Evolutionary conservation across 2,888 invertebrate genomes (phyloP).

Genomic region (Amblyjoppa fuscipennis): DNA sequence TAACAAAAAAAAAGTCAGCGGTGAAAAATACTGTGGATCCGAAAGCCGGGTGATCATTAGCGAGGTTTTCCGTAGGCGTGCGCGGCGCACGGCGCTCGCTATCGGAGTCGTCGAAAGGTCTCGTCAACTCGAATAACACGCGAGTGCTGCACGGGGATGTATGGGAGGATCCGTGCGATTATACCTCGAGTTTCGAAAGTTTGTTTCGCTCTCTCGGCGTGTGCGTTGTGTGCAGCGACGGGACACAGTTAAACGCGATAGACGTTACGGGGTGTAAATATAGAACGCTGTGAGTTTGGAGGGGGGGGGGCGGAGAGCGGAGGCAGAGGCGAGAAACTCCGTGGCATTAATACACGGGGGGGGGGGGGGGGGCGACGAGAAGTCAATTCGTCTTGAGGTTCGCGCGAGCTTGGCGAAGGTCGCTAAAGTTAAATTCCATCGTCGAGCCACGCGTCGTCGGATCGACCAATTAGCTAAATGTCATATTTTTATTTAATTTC

Average conservation of each 20-base stretch:
- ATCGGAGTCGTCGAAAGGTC: slow-evolving; percentile 25
- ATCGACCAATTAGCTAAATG: background rate
- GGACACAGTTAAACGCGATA: slow-evolving; percentile 1
- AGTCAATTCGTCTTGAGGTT: slow-evolving; percentile 60
- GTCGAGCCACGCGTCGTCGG: background rate
- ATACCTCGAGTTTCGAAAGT: slow-evolving; percentile 27
- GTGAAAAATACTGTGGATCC: slow-evolving; percentile 15
- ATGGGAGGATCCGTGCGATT: background rate
- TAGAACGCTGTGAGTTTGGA: slow-evolving; percentile 41
- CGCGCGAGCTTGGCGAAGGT: slow-evolving; percentile 49
- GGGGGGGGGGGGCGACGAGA: slow-evolving; percentile 51
- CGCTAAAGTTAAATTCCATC: slow-evolving; percentile 45
- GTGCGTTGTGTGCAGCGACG: slow-evolving; percentile 4
- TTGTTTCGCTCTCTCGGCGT: slow-evolving; percentile 37
- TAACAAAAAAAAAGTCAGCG: slow-evolving; percentile 12
- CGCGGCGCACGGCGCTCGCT: background rate
- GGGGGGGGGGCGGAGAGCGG: slow-evolving; percentile 18
- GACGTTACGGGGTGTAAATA: slow-evolving; percentile 44
- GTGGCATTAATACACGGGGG: slow-evolving; percentile 52
- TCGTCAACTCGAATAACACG: slow-evolving; percentile 3
- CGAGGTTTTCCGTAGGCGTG: slow-evolving; percentile 16
- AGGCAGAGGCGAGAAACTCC: slow-evolving; percentile 41
- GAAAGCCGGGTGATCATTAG: slow-evolving; percentile 21
- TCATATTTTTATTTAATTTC: background rate
- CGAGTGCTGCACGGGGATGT: background rate